Evolutionary conservation across 2,888 invertebrate genomes (phyloP), one percentile per base, ranked within the genome.

Genomic region (Phania funesta): DNA sequence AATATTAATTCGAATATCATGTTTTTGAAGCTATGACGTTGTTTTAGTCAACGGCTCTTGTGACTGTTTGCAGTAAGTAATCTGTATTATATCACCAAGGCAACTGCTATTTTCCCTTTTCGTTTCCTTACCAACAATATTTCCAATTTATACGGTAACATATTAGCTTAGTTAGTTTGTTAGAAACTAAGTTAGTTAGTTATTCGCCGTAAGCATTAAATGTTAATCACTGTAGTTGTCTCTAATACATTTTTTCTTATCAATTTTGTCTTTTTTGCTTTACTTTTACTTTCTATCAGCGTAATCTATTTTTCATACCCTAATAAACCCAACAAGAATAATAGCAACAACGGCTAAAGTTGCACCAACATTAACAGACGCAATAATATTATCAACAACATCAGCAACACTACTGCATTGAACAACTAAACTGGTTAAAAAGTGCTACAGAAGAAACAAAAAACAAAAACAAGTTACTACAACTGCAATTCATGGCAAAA

Each of bases 221-320:
- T 78, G 56, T 64, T 82, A 78, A 78, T 74, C 78, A 70, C 74
- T 70, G 78, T 82, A 78, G 74, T 71, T 71, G 52, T 60, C 67
- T 75, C 60, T 67, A 65, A 67, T 80, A 58, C 1, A 41, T 50
- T 71, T 65, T 58, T 52, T 18, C 35, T 65, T 11, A 29, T 3
- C 20, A 35, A 29, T 52, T 71, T 58, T 65, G 29, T 52, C 11
- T 2, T n/a, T 29, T 18, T 64, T 24, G n/a, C 1, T 24, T 11
- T 29, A 58, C 50, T 73, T 65, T 79, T 50, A 58, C 50, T 82
- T 77, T 77, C 70, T 78, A 62, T 71, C 70, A 70, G 64, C 60
- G 38, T 78, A 82, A 82, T 82, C 78, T 78, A 75, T 82, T 78
- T 70, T 82, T 82, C 65, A 82, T 82, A 78, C 78, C 62, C 78